Evolutionary conservation across 2,113 vertebrate genomes (phyloP).

Genomic region (Hypocryptadius cinnamomeus): DNA sequence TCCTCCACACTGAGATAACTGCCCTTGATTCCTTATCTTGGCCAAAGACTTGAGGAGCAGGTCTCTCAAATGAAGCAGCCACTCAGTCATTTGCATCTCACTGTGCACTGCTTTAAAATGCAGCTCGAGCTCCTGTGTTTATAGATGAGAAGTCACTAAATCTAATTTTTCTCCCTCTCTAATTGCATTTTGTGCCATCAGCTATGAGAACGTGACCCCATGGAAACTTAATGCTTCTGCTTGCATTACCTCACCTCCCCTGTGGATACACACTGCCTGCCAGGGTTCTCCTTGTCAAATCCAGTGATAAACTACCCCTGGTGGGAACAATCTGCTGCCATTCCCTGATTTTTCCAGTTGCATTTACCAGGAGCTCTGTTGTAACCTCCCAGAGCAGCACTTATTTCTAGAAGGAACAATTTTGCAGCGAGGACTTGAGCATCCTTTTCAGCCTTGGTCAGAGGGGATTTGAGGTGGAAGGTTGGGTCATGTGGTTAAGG

Average conservation of each 20-base stretch:
- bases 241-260: constrained; percentile 42
- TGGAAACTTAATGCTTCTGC: neutral
- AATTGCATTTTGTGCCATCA: constrained; percentile 38
- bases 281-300: neutral
- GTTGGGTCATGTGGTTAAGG: neutral
- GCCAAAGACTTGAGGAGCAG: neutral
- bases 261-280: neutral
- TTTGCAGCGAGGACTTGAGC: neutral
- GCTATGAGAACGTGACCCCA: constrained; percentile 21
- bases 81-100: neutral
- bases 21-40: constrained; percentile 16
- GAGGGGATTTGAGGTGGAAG: neutral
- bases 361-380: neutral
- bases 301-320: neutral
- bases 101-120: neutral
- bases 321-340: neutral
- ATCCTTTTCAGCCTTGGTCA: neutral
- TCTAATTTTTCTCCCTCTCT: neutral
- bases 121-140: neutral
- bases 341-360: neutral
- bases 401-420: neutral
- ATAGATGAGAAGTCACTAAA: neutral
- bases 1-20: neutral
- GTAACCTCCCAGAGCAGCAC: neutral
- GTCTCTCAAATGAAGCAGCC: neutral